Evolutionary conservation across 2,888 invertebrate species (phyloP).

Genomic region (Luperina nickerlii): DNA sequence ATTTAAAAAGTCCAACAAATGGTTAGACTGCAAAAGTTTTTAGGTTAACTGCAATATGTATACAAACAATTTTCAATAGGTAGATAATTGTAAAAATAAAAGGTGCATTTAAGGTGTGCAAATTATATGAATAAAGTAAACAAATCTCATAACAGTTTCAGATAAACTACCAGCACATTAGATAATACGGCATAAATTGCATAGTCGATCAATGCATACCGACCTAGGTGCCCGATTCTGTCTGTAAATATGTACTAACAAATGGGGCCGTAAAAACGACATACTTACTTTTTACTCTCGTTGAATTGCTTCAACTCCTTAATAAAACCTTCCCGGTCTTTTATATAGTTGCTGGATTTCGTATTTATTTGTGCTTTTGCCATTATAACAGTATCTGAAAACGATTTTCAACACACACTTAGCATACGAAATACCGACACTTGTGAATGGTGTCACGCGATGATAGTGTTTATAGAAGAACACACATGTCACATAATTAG

Average conservation of each 20-base stretch:
- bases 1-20: background rate
- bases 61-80: constrained; percentile 1
- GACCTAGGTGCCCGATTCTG: background rate
- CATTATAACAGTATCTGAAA: constrained; percentile 76
- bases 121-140: background rate
- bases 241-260: constrained; percentile 11
- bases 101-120: background rate
- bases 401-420: constrained; percentile 43
- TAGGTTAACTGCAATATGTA: constrained; percentile 32
- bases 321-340: constrained; percentile 95
- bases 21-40: background rate
- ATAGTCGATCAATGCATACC: constrained; percentile 1
- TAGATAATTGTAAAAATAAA: background rate
- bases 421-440: constrained; percentile 25
- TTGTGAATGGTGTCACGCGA: constrained; percentile 22
- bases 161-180: background rate
- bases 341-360: constrained; percentile 92
- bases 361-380: constrained; percentile 88
- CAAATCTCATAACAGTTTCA: background rate
- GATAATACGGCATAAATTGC: background rate
- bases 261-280: background rate
- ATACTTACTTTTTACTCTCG: constrained; percentile 96
- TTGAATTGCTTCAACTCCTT: constrained; percentile 97
- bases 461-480: constrained; percentile 18
- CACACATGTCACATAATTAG: constrained; percentile 53